Conservation (phyloP, 2,797 vertebrate genomes). For the Coregonus ussuriensis region DNA sequence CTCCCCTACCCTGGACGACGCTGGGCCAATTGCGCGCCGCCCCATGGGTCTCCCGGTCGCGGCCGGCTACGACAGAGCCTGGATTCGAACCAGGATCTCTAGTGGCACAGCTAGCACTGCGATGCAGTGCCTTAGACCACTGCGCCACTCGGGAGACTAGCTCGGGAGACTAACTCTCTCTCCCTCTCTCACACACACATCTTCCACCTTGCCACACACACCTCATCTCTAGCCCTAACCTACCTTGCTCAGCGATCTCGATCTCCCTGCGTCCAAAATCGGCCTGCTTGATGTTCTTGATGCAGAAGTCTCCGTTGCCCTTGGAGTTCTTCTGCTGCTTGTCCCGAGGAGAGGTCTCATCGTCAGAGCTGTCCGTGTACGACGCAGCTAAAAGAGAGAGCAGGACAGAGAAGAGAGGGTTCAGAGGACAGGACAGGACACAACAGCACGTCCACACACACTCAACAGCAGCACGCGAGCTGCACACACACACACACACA, state of each 20-base stretch:
- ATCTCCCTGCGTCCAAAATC: conserved; percentile 97
- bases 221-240: neutral
- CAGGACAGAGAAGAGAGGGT: neutral
- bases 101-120: too few species aligned
- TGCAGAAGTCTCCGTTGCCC: conserved; percentile 94
- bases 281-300: conserved; percentile 98
- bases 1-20: too few species aligned
- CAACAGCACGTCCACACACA: conserved; percentile 6
- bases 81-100: too few species aligned
- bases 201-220: neutral
- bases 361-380: conserved; percentile 97
- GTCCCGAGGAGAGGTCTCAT: conserved; percentile 96
- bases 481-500: conserved; percentile 27
- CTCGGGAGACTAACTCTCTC: too few species aligned
- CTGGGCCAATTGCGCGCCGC: too few species aligned
- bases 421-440: neutral
- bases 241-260: conserved; percentile 90
- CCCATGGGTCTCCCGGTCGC: too few species aligned
- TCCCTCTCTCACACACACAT: neutral
- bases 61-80: too few species aligned
- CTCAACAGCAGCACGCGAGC: neutral
- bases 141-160: too few species aligned
- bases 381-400: conserved; percentile 84
- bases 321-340: conserved; percentile 99
- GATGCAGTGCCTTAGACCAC: too few species aligned